Percentiles rank a stretch among this genome's conserved stretches.
These are phyloP conservation scores for Myrmecophaga tridactyla DNA, from an alignment of 2,113 vertebrate species.

Conservation along the genomic window DNA sequence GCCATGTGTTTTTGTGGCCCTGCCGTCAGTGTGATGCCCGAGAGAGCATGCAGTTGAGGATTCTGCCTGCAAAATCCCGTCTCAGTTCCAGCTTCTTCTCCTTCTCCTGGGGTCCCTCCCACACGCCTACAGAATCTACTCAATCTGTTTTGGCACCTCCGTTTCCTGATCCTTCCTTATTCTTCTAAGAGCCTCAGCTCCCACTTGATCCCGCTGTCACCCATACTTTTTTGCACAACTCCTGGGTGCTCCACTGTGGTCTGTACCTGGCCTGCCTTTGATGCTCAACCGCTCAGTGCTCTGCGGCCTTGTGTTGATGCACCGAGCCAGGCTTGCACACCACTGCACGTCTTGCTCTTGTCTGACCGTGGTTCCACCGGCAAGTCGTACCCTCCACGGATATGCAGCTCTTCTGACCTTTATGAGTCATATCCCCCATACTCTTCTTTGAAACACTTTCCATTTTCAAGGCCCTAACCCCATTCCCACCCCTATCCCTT, in stretches of 20 bases:
- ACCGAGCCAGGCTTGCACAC: too few species aligned
- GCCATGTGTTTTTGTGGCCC: accelerated
- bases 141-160: neutral
- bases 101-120: neutral
- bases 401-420: neutral
- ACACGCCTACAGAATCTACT: neutral
- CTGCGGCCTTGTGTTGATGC: neutral
- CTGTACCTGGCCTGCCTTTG: neutral
- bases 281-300: neutral
- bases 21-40: neutral
- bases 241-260: neutral
- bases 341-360: neutral
- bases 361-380: accelerated
- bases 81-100: neutral
- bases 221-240: neutral
- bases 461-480: neutral
- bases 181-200: neutral
- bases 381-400: neutral
- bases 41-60: neutral
- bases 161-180: neutral
- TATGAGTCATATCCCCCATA: neutral
- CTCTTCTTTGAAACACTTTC: neutral
- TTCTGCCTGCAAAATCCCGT: neutral
- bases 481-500: neutral
- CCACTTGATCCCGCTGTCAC: neutral